Evolutionary conservation across 2,888 invertebrate genomes (phyloP).

Genomic region (Phortica magna): DNA sequence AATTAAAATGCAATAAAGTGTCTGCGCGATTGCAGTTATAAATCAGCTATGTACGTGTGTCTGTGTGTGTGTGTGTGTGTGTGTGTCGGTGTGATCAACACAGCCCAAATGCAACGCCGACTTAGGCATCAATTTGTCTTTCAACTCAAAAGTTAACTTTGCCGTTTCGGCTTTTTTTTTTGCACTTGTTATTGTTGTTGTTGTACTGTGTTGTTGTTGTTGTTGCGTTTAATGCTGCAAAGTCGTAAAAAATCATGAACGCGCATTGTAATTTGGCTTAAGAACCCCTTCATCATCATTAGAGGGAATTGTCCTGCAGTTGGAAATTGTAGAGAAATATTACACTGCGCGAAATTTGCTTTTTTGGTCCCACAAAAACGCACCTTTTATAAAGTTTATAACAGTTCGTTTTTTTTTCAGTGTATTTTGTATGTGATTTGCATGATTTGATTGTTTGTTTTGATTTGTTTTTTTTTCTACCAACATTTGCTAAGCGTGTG

Average conservation of each 20-base stretch:
- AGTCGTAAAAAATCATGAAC: constrained; percentile 25
- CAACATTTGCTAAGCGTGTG: background rate
- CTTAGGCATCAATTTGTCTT: constrained; percentile 29
- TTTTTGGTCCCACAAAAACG: background rate
- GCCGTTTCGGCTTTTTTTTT: background rate
- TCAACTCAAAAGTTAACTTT: background rate
- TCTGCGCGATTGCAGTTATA: constrained; percentile 66
- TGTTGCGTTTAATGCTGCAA: constrained; percentile 31
- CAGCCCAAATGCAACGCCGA: constrained; percentile 32
- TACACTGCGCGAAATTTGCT: background rate
- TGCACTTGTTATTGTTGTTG: background rate
- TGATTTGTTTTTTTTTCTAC: background rate
- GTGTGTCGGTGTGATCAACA: constrained; percentile 8
- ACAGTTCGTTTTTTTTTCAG: background rate
- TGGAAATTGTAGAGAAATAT: background rate
- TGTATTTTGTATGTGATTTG: background rate
- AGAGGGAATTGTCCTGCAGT: constrained; percentile 48
- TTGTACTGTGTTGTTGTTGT: constrained; percentile 3
- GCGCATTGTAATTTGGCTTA: constrained; percentile 65
- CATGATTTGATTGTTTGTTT: background rate
- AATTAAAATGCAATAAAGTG: constrained; percentile 76
- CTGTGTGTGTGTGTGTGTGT: background rate
- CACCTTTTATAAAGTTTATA: background rate
- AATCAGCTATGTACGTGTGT: constrained; percentile 51
- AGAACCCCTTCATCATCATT: constrained; percentile 72